A percentile compares a stretch with the other conserved stretches of the same genome.
These are phyloP conservation scores for Rotaria magnacalcarata DNA, from an alignment of 2,888 invertebrate species.

Conservation along the genomic window DNA sequence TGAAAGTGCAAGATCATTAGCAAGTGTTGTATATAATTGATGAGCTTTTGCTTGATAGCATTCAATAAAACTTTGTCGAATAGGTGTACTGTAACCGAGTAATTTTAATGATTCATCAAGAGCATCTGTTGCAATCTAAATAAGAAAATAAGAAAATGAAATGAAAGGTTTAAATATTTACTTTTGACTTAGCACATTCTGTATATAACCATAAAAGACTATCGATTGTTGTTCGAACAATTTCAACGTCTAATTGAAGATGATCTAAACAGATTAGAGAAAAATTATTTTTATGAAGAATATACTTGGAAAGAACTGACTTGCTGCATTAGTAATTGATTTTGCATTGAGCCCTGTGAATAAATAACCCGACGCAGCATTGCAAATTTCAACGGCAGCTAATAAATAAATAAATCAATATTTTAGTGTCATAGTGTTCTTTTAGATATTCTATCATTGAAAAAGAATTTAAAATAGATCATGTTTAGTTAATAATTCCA, in stretches of 20 bases:
- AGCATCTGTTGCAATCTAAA: neutral
- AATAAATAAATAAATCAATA: neutral
- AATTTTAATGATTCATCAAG: conserved; percentile 1
- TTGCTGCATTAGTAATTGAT: neutral
- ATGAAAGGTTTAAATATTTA: neutral
- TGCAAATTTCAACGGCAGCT: neutral
- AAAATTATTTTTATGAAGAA: neutral
- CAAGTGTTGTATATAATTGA: neutral
- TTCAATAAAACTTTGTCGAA: neutral
- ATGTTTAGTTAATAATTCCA: too few relatives aligned
- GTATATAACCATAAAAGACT: neutral
- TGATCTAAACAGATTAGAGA: neutral
- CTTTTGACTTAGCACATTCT: neutral
- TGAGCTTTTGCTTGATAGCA: neutral
- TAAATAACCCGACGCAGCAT: neutral
- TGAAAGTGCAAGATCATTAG: neutral
- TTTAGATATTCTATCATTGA: too few relatives aligned
- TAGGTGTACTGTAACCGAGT: neutral
- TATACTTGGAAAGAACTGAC: neutral
- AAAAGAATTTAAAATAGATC: too few relatives aligned
- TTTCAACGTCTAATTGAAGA: neutral
- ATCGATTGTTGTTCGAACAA: conserved; percentile 4
- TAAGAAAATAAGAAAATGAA: neutral
- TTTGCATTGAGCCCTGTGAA: neutral
- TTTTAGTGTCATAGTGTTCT: too few relatives aligned